Evolutionary conservation across 2,797 vertebrate genomes (phyloP).

Genomic region (Rhynchotus rufescens): DNA sequence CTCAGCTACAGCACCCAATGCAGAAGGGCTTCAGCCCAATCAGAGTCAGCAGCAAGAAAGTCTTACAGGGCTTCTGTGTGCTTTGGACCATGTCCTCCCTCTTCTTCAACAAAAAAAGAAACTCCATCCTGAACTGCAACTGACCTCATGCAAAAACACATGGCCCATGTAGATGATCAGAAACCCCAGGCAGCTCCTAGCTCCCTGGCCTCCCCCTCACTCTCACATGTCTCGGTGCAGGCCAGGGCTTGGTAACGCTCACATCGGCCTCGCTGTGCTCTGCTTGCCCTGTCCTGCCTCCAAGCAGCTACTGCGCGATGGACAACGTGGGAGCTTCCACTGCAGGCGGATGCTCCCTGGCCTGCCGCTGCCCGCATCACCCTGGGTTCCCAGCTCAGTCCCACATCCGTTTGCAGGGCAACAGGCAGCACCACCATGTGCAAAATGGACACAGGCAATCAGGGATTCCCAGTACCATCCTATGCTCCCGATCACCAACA

Average conservation of each 20-base stretch:
- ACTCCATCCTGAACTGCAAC: not conserved
- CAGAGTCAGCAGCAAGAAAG: not conserved
- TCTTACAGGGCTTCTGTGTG: not conserved
- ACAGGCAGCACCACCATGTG: not conserved
- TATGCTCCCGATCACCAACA: not conserved
- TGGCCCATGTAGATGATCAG: not conserved
- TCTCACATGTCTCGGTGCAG: not conserved
- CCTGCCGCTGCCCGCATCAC: not conserved
- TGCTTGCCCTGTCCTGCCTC: not conserved
- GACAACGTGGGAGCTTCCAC: not conserved
- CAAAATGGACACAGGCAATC: rapidly evolving
- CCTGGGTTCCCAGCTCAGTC: not conserved
- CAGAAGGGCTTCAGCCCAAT: not conserved
- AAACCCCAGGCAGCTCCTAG: not conserved
- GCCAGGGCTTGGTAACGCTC: not conserved
- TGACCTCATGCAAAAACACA: not conserved
- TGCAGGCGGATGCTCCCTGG: not conserved
- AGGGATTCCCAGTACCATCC: not conserved
- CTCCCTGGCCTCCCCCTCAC: not conserved
- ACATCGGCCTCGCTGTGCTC: not conserved
- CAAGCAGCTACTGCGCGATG: rapidly evolving
- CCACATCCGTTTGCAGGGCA: not conserved
- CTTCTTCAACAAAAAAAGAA: not conserved
- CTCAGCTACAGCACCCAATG: not conserved
- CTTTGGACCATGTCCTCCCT: not conserved